These are phyloP conservation scores for Zootermopsis nevadensis DNA, from an alignment of 2,888 invertebrate species.

Conservation along the genomic window DNA sequence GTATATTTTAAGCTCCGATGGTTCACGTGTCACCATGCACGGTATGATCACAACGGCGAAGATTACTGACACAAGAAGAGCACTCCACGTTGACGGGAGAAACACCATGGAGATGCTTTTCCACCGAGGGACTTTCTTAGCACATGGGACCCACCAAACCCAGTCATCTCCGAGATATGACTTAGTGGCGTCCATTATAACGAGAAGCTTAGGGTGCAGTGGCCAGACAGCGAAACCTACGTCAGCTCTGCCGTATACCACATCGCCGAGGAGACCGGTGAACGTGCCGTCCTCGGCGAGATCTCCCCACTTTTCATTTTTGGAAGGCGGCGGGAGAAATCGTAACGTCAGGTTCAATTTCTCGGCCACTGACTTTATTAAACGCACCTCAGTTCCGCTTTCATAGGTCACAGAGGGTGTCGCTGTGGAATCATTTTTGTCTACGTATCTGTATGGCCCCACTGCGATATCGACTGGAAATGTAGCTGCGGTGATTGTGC, in stretches of 20 bases:
- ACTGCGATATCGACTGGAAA: slow-evolving; percentile 25
- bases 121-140: slow-evolving; percentile 16
- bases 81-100: not conserved
- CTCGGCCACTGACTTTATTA: not conserved
- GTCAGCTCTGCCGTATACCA: slow-evolving; percentile 10
- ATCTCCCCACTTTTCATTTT: slow-evolving; percentile 26
- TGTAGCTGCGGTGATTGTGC: slow-evolving; percentile 13
- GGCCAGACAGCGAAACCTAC: slow-evolving; percentile 34
- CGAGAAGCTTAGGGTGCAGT: not conserved
- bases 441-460: not conserved
- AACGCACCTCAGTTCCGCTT: not conserved
- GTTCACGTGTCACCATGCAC: not conserved
- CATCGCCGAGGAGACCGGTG: slow-evolving; percentile 14
- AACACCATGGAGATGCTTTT: slow-evolving; percentile 21
- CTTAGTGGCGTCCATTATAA: slow-evolving; percentile 7
- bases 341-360: slow-evolving; percentile 9
- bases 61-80: not conserved
- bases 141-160: slow-evolving; percentile 38
- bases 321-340: slow-evolving; percentile 15
- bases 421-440: not conserved
- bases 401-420: not conserved
- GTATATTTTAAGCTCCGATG: not conserved
- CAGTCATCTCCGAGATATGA: slow-evolving; percentile 19
- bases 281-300: not conserved
- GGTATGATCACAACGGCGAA: not conserved